Evolutionary conservation across 1,140 invertebrate species (phyloP).

Genomic region (Brachionus rubens): DNA sequence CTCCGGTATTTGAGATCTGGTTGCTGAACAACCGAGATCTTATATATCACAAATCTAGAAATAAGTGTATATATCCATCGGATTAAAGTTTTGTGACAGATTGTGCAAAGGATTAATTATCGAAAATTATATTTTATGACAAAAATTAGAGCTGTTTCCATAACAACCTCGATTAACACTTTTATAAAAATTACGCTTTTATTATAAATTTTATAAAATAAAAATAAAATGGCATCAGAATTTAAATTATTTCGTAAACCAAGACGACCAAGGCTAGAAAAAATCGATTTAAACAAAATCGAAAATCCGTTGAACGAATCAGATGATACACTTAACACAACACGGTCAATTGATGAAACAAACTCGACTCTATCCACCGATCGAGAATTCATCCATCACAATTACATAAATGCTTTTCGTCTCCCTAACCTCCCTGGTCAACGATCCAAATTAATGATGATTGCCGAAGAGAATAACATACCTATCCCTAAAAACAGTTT

Average conservation of each 20-base stretch:
- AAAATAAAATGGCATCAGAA: neutral
- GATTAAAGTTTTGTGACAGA: too few relatives aligned
- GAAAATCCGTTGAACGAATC: neutral
- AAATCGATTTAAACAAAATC: neutral
- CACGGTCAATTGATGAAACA: too few relatives aligned
- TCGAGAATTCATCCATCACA: neutral
- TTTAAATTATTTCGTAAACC: neutral
- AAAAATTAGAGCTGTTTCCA: too few relatives aligned
- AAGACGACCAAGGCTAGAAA: constrained; percentile 8
- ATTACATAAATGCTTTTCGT: constrained; percentile 11
- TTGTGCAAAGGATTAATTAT: too few relatives aligned
- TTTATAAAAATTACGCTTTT: neutral
- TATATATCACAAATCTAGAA: too few relatives aligned
- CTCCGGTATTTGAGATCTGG: too few relatives aligned
- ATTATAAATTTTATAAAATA: neutral
- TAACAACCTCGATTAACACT: constrained; percentile 10
- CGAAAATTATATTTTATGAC: too few relatives aligned
- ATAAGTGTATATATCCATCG: too few relatives aligned
- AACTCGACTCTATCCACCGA: constrained; percentile 10
- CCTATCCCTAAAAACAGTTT: constrained; percentile 13
- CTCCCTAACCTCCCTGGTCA: neutral
- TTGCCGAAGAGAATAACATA: neutral
- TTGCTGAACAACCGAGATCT: too few relatives aligned
- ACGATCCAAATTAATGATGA: neutral
- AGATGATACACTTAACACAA: neutral